phyloP scores from a whole-genome alignment of 2,888 invertebrate genomes.

The Mystacides longicornis region DNA sequence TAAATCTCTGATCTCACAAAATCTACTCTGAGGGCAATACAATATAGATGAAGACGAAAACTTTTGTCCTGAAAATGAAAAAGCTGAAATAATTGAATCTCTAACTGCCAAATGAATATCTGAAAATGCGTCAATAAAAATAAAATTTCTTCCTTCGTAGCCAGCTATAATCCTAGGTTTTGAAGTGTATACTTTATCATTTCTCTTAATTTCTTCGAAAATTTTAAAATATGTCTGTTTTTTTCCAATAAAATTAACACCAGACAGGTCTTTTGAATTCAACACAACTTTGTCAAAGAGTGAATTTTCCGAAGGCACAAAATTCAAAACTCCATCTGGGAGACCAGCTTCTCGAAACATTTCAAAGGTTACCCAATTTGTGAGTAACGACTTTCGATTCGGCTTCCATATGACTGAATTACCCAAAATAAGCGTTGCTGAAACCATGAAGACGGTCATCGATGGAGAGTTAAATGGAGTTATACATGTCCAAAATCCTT shows the following conservation, averaged over 20 bases:
- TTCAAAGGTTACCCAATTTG: slow-evolving; percentile 90
- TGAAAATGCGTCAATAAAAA: slow-evolving; percentile 90
- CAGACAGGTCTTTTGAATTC: slow-evolving; percentile 74
- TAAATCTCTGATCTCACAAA: slow-evolving; percentile 64
- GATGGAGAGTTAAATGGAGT: slow-evolving; percentile 99
- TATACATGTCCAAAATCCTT: slow-evolving; percentile 97
- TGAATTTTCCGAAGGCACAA: slow-evolving; percentile 93
- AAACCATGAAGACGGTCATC: slow-evolving; percentile 94
- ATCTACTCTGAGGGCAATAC: slow-evolving; percentile 87
- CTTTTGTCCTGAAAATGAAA: slow-evolving; percentile 97
- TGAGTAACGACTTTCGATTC: slow-evolving; percentile 90
- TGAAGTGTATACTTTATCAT: slow-evolving; percentile 73
- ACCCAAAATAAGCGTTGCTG: slow-evolving; percentile 85
- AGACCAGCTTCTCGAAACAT: slow-evolving; percentile 93
- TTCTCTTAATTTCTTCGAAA: slow-evolving; percentile 88
- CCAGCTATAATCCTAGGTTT: slow-evolving; percentile 93
- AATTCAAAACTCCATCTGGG: slow-evolving; percentile 94
- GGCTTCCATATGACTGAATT: slow-evolving; percentile 98
- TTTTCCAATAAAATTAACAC: slow-evolving; percentile 97
- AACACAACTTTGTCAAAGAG: slow-evolving; percentile 56
- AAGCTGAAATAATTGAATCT: slow-evolving; percentile 82
- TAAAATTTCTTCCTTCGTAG: slow-evolving; percentile 99
- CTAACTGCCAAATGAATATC: slow-evolving; percentile 74
- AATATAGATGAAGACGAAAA: slow-evolving; percentile 90
- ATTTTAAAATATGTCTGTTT: slow-evolving; percentile 88